Evolutionary conservation across 2,113 vertebrate species (phyloP).

Genomic region (Pygoscelis adeliae): DNA sequence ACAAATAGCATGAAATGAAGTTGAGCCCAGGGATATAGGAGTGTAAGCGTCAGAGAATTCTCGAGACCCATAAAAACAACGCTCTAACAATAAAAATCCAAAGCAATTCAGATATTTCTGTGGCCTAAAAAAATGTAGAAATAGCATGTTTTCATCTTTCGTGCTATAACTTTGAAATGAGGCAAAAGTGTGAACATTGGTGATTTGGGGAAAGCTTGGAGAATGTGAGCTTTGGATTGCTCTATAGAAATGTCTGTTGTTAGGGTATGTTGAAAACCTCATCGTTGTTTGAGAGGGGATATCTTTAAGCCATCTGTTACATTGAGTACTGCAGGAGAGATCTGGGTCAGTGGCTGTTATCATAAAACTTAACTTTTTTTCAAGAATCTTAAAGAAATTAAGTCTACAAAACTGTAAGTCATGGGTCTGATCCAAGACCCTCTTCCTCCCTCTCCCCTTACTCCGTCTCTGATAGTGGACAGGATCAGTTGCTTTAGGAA

Average conservation of each 20-base stretch:
- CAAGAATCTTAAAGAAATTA: not conserved
- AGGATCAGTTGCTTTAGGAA: not conserved
- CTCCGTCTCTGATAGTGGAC: fast-evolving
- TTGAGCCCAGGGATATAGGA: too few species aligned
- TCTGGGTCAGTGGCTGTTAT: not conserved
- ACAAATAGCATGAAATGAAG: too few species aligned
- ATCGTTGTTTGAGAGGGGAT: not conserved
- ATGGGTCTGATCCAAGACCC: not conserved
- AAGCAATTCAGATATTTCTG: not conserved
- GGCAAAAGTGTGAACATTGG: not conserved
- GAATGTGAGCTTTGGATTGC: fast-evolving
- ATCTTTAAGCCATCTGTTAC: fast-evolving
- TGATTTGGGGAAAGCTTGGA: not conserved
- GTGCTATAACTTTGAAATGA: not conserved
- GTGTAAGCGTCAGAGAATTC: not conserved
- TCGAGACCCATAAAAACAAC: not conserved
- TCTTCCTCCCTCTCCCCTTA: not conserved
- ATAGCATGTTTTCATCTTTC: not conserved
- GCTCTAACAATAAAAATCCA: not conserved
- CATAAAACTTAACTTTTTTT: not conserved
- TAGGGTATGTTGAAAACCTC: not conserved
- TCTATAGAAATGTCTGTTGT: not conserved
- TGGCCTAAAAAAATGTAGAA: not conserved
- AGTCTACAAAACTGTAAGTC: not conserved
- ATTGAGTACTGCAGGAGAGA: not conserved